Percentiles rank a stretch among this genome's conserved stretches.
Evolutionary conservation across 2,797 vertebrate species (phyloP).

Genomic region (Vipera latastei): DNA sequence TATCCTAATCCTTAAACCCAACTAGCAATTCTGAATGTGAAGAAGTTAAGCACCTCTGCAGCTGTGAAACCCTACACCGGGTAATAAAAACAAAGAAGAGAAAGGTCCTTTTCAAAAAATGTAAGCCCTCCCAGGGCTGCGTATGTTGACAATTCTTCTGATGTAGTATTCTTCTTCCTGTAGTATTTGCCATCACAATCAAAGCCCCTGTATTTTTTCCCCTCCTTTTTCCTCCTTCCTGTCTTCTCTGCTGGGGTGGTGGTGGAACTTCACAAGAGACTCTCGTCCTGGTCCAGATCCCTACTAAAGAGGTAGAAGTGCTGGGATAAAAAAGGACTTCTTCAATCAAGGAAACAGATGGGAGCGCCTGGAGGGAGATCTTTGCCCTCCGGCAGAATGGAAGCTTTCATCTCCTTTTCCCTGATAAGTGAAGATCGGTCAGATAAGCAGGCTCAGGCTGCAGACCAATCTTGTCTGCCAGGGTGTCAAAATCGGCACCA

Average conservation of each 20-base stretch:
- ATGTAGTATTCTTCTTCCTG: neutral
- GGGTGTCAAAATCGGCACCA: neutral
- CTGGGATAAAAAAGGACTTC: neutral
- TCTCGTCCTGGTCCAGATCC: neutral
- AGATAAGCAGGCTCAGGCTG: neutral
- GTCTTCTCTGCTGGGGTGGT: neutral
- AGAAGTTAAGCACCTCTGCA: neutral
- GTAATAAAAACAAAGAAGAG: neutral
- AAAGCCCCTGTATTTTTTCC: neutral
- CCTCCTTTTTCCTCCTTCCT: neutral
- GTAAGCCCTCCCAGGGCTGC: no score
- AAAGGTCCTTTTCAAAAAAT: neutral
- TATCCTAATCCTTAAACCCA: neutral
- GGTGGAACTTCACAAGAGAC: neutral
- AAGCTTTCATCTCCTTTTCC: neutral
- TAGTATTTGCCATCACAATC: neutral
- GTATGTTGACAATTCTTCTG: neutral
- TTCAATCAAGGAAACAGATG: neutral
- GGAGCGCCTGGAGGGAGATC: neutral
- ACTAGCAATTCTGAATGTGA: neutral
- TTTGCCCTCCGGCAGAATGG: neutral
- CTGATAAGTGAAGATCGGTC: conserved; percentile 10
- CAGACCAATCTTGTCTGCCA: neutral
- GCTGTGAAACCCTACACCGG: neutral
- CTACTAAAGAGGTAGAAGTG: neutral